Evolutionary conservation across 30 jellyfish, hydroid and myxozoan species (phyloP), one percentile per base, ranked within the genome.

Genomic region (Aurelia sp.): DNA sequence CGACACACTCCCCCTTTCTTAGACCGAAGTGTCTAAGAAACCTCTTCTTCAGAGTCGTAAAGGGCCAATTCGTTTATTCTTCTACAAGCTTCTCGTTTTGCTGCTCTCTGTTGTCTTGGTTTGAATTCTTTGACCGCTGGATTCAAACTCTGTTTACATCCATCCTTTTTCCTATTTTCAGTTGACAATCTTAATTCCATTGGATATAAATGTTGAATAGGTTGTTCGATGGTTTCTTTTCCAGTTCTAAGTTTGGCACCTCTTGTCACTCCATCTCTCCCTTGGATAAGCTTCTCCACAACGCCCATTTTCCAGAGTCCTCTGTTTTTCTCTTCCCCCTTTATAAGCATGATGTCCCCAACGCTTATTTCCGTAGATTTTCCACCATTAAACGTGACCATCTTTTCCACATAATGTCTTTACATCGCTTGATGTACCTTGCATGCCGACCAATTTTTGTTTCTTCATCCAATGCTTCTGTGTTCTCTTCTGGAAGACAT

Each of bases 391-490:
- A 74, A 44, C 6, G 8, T 48, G 75, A 15, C 86, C 86, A 74
- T 74, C 86, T 74, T 47, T 30, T 74, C 86, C 86, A 74, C 7
- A n/a, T n/a, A n/a, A n/a, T n/a, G n/a, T n/a, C n/a, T n/a, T n/a
- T n/a, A n/a, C n/a, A n/a, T n/a, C n/a, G n/a, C n/a, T n/a, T 44
- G n/a, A 4, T 51, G 4, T 13, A 5, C 4, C 41, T 74, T 74
- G 75, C 86, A 74, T 52, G 53, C 6, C 20, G 44, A 78, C 6
- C 44, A 55, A 48, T 71, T 5, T 13, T 40, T 31, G 5, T 4
- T 1, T 19, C 82, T 17, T 48, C 31, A 4, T 13, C 11, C 77
- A 12, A 3, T 8, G 73, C 16, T 17, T 2, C 8, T 3, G 15
- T 3, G 5, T 35, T 71, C 82, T 71, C 17, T 73, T 40, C 13